Evolutionary conservation across 2,113 vertebrate genomes (phyloP), one percentile per base, ranked within the genome.

Genomic region (Rhinolophus ferrumequinum): DNA sequence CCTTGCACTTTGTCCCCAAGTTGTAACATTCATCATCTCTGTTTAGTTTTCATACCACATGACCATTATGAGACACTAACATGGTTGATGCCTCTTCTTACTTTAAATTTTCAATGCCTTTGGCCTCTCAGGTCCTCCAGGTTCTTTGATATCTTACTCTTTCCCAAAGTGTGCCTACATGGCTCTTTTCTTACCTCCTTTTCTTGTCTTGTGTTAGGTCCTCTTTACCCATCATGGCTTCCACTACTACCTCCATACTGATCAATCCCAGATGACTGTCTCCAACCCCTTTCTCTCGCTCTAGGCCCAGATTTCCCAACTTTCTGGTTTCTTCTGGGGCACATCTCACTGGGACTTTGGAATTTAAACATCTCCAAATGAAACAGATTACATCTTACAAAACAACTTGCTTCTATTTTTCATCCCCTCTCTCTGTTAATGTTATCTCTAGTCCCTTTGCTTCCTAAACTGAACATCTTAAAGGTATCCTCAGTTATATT

Each of bases 381-480:
- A 66, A 69, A 38, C 35, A 95, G 67, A 82, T 79, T 83, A 33
- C n/a, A 21, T 70, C 38, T 44, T 72, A 58, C 15, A 44, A 35
- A 67, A n/a, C 33, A 92, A 6, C 66, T 44, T 66, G 28, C 38
- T 73, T 26, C 47, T 73, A 33, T 75, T 95, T 90, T 66, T 72
- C 19, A 83, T 44, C 47, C 33, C 6, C 0, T 82, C 38, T 41
- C 35, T 89, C 88, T 5, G 75, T 64, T 62, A 88, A 84, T 26
- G 33, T 73, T 47, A 33, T 94, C n/a, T 38, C n/a, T 90, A 5
- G 88, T 90, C 26, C 19, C 21, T 88, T 92, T 87, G 8, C 33
- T 12, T 88, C 26, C 64, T 90, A 54, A 93, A n/a, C 54, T 26
- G 66, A 93, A 95, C 92, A 54, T 26, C n/a, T 84, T 6, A 12